These are phyloP conservation scores for Phainopepla nitens DNA, from an alignment of 2,113 vertebrate genomes.

Conservation along the genomic window DNA sequence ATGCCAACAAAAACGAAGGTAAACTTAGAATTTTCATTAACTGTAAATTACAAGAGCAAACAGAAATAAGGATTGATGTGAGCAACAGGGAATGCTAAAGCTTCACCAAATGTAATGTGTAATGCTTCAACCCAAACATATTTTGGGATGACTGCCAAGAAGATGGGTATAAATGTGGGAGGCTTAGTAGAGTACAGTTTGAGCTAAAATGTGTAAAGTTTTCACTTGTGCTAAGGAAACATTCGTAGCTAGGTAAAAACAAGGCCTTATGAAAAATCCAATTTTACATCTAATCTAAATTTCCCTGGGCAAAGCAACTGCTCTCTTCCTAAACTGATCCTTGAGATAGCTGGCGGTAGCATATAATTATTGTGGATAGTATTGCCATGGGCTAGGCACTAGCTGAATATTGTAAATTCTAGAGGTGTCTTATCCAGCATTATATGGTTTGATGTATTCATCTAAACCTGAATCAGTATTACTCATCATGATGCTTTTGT, in stretches of 20 bases:
- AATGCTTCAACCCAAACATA: conserved; percentile 66
- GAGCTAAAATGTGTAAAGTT: conserved; percentile 62
- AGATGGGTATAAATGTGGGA: conserved; percentile 52
- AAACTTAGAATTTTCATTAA: conserved; percentile 73
- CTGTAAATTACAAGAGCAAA: conserved; percentile 69
- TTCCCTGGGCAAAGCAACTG: conserved; percentile 43
- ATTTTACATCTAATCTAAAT: conserved; percentile 57
- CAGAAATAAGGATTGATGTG: conserved; percentile 62
- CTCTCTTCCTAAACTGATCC: conserved; percentile 28
- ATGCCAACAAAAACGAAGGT: conserved; percentile 65
- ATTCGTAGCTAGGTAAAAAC: conserved; percentile 58
- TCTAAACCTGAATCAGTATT: not conserved
- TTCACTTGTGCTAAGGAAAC: conserved; percentile 62
- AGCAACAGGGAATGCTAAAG: conserved; percentile 66
- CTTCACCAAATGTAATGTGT: conserved; percentile 58
- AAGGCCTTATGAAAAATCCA: conserved; percentile 57
- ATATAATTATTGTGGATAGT: not conserved
- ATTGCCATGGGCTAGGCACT: not conserved
- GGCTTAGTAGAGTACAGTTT: conserved; percentile 56
- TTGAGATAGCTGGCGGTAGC: not conserved
- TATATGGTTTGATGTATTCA: not conserved
- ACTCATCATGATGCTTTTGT: not conserved
- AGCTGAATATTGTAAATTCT: not conserved
- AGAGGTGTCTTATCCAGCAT: not conserved
- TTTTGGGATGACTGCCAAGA: conserved; percentile 64